Percentiles rank a stretch among this genome's conserved stretches.
Conservation (phyloP, 2,797 vertebrate genomes). For the Hippopotamyrus pictus region DNA sequence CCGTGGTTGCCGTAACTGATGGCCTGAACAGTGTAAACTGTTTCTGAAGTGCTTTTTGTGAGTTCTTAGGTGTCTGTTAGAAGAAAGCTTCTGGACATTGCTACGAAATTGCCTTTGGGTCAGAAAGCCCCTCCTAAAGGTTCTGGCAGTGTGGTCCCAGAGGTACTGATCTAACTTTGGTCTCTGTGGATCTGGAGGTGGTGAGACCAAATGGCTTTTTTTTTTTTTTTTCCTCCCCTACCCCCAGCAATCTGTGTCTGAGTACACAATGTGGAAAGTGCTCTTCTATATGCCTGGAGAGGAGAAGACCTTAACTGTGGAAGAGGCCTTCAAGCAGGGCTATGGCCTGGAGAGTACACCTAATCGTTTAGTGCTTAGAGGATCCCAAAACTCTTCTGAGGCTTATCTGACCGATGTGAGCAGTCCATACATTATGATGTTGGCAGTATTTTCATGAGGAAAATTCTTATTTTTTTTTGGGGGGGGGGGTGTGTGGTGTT, state of each 20-base stretch:
- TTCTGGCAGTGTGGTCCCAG: neutral
- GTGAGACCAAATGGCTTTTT: neutral
- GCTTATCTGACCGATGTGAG: constrained; percentile 55
- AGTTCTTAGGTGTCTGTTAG: constrained; percentile 53
- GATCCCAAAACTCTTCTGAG: constrained; percentile 58
- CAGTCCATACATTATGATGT: neutral
- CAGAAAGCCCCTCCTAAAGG: neutral
- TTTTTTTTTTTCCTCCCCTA: too few relatives aligned
- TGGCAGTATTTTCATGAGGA: neutral
- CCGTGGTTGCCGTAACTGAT: constrained; percentile 27
- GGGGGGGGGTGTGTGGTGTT: neutral
- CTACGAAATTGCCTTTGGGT: neutral
- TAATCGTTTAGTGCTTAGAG: constrained; percentile 62
- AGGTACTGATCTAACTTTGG: neutral
- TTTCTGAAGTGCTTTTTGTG: neutral
- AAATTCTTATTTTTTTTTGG: neutral
- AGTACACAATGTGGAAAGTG: constrained; percentile 48
- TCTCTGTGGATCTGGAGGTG: neutral
- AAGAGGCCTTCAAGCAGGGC: constrained; percentile 59
- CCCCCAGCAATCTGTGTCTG: neutral
- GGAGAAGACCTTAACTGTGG: constrained; percentile 53
- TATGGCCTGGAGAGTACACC: constrained; percentile 59
- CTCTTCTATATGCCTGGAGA: constrained; percentile 63
- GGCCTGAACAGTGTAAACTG: neutral
- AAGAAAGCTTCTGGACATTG: constrained; percentile 29